Evolutionary conservation across 2,113 vertebrate genomes (phyloP), one percentile per base, ranked within the genome.

Genomic region (Nematolebias whitei): DNA sequence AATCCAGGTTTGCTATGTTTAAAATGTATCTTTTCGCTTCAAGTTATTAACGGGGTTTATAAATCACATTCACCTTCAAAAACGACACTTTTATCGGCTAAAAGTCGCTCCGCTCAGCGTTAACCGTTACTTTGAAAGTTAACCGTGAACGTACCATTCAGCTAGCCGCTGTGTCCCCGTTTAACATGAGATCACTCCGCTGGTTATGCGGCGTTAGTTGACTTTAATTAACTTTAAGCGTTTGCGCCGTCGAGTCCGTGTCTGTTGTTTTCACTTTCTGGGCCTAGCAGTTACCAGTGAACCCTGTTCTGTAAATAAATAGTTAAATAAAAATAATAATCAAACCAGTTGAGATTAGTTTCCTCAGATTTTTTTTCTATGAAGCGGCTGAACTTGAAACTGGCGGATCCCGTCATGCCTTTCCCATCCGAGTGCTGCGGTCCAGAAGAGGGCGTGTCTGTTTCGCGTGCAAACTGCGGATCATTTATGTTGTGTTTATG

Each of bases 11-110:
- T 44, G 3, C 71, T 47, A 53, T 84, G n/a, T n/a, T n/a, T n/a
- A n/a, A n/a, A n/a, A 85, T 9, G 81, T 84, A 41, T 87, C 79
- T 84, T 89, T 77, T 50, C 43, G 26, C 4, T 32, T n/a, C n/a
- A 0, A 12, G 22, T 16, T 3, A 51, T n/a, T 11, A 41, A 6
- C 3, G 4, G 32, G 5, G 0, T n/a, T 47, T 13, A 59, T 18
- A 22, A 35, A 49, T 16, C 1, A 12, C 12, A 20, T 63, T n/a
- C 19, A 7, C 32, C 5, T 12, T 2, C 5, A 29, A 1, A 18
- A 22, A 3, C 18, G 12, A 59, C 9, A 52, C 10, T 14, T 63
- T 48, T 48, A 23, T 18, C 23, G 9, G 12, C 19, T 9, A 35
- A 35, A 29, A 29, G 18, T 20, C 12, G 7, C 8, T 19, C n/a